A percentile compares a stretch with the other conserved stretches of the same genome.
phyloP scores from a whole-genome alignment of 2,888 invertebrate genomes.

The Atrina japonica region DNA sequence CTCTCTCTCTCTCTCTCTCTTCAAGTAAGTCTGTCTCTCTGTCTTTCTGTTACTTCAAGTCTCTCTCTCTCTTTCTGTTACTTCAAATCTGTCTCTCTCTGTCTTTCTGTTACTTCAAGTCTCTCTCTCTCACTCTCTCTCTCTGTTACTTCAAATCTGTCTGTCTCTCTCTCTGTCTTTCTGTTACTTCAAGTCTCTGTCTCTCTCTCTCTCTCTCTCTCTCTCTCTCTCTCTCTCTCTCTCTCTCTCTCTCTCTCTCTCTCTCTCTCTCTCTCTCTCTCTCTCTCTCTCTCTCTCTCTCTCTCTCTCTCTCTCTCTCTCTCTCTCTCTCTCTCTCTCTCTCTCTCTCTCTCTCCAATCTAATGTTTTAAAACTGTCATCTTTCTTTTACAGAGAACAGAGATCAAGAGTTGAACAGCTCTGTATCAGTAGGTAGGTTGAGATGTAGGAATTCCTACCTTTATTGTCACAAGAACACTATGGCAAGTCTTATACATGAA shows the following conservation, averaged over 20 bases:
- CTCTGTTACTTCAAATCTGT: no score
- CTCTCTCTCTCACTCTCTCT: no score
- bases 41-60: no score
- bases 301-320: conserved; percentile 5
- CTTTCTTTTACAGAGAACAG: conserved; percentile 49
- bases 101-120: background rate
- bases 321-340: conserved; percentile 9
- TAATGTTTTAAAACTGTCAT: no score
- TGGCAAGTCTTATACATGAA: no score
- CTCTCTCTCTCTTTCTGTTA: background rate
- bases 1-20: no score
- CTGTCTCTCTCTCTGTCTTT: no score
- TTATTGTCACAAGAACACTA: no score
- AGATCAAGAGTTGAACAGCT: conserved; percentile 59
- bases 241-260: conserved; percentile 1
- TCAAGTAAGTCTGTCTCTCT: no score
- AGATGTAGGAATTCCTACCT: no score
- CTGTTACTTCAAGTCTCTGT: no score
- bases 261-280: conserved; percentile 1
- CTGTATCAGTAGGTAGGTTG: conserved; percentile 60
- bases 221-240: conserved; percentile 1
- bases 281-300: conserved; percentile 3
- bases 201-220: conserved; percentile 1
- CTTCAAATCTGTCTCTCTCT: conserved; percentile 1
- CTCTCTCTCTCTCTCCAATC: no score